Evolutionary conservation across 2,797 vertebrate species (phyloP).

Genomic region (Parauchenoglanis ngamensis): DNA sequence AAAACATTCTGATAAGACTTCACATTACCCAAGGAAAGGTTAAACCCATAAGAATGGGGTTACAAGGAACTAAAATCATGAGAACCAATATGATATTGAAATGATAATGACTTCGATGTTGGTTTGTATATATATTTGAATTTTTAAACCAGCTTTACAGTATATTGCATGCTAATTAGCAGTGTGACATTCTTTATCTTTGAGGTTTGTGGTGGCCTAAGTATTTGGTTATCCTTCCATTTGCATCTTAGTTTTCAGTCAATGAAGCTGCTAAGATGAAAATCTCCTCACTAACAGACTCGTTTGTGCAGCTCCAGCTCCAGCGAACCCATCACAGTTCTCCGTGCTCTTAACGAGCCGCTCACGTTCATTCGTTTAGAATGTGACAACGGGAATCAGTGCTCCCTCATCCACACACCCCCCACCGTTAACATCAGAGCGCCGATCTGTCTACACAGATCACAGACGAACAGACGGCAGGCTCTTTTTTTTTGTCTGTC

Average conservation of each 20-base stretch:
- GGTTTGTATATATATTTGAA: neutral
- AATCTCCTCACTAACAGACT: constrained; percentile 66
- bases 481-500: constrained; percentile 70
- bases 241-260: constrained; percentile 53
- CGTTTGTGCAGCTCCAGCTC: constrained; percentile 58
- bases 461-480: constrained; percentile 70
- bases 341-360: constrained; percentile 70
- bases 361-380: constrained; percentile 74
- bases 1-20: constrained; percentile 19
- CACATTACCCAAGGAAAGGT: neutral
- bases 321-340: constrained; percentile 63
- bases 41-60: neutral
- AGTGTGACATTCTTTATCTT: neutral
- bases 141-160: neutral
- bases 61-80: neutral
- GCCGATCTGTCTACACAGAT: constrained; percentile 77
- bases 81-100: neutral
- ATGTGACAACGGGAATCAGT: constrained; percentile 71
- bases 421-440: constrained; percentile 73
- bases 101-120: neutral
- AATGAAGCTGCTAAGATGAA: constrained; percentile 72
- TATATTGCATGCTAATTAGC: neutral
- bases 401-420: constrained; percentile 57
- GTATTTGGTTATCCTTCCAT: neutral
- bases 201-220: constrained; percentile 20